These are phyloP conservation scores for Datnioides undecimradiatus DNA, from an alignment of 2,113 vertebrate species.

Conservation along the genomic window DNA sequence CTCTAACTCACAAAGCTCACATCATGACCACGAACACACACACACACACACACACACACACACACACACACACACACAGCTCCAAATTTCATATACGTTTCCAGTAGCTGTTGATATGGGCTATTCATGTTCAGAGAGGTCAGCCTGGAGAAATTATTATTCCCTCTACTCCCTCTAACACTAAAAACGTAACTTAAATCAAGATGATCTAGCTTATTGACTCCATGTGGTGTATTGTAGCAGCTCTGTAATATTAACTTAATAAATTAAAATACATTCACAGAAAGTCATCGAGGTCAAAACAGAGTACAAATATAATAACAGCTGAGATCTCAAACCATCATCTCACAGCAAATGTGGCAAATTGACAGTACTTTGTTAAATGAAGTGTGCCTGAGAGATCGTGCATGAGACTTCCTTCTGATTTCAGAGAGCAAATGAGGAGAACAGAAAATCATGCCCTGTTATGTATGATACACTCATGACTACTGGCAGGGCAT, in stretches of 20 bases:
- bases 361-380: background rate
- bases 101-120: background rate
- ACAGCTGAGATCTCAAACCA: background rate
- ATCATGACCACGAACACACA: background rate
- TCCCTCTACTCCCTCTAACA: background rate
- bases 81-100: background rate
- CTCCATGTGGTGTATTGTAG: background rate
- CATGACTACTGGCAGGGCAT: slow-evolving; percentile 7
- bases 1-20: background rate
- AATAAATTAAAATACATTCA: background rate
- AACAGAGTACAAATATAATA: too few species aligned
- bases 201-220: background rate
- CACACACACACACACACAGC: background rate
- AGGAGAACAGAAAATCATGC: background rate
- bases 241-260: background rate
- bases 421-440: background rate
- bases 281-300: background rate
- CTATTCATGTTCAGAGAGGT: background rate
- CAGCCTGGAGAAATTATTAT: background rate
- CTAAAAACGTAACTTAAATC: background rate
- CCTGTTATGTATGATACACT: slow-evolving; percentile 9
- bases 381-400: background rate
- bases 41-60: background rate
- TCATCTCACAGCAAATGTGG: background rate
- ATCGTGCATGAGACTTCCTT: background rate